phyloP scores from a whole-genome alignment of 2,797 vertebrate genomes.

The Phrynocephalus forsythii region DNA sequence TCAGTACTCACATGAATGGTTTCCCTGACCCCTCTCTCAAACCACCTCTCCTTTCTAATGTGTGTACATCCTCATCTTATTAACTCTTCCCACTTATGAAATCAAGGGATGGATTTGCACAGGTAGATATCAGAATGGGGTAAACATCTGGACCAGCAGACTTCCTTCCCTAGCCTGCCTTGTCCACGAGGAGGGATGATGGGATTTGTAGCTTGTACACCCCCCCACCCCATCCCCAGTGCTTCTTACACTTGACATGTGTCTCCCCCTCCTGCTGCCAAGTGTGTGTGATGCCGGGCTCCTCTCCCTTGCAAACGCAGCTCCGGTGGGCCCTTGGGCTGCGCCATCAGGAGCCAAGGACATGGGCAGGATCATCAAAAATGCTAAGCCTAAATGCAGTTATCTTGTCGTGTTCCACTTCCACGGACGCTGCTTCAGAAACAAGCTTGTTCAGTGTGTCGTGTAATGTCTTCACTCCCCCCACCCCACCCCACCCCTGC shows the following conservation, averaged over 20 bases:
- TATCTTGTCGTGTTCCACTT: background rate
- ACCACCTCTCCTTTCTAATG: no score
- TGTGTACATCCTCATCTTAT: no score
- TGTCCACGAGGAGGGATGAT: background rate
- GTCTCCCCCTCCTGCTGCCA: background rate
- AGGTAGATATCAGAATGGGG: no score
- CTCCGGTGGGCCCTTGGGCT: background rate
- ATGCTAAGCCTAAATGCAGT: fast-evolving
- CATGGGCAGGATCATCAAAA: background rate
- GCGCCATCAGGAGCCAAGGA: background rate
- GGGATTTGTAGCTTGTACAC: no score
- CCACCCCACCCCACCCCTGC: no score
- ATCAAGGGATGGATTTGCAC: no score
- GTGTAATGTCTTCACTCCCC: conserved; percentile 20
- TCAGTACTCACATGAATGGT: no score
- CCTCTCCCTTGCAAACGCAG: background rate
- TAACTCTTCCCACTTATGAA: no score
- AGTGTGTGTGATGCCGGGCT: background rate
- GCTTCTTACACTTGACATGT: background rate
- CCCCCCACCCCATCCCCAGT: background rate
- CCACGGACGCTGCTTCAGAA: background rate
- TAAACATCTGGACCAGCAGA: no score
- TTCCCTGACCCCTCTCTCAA: no score
- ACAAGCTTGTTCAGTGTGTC: background rate
- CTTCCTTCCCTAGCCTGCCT: no score